A percentile compares a stretch with the other conserved stretches of the same genome.
phyloP scores from a whole-genome alignment of 2,113 vertebrate species.

The Picathartes gymnocephalus region DNA sequence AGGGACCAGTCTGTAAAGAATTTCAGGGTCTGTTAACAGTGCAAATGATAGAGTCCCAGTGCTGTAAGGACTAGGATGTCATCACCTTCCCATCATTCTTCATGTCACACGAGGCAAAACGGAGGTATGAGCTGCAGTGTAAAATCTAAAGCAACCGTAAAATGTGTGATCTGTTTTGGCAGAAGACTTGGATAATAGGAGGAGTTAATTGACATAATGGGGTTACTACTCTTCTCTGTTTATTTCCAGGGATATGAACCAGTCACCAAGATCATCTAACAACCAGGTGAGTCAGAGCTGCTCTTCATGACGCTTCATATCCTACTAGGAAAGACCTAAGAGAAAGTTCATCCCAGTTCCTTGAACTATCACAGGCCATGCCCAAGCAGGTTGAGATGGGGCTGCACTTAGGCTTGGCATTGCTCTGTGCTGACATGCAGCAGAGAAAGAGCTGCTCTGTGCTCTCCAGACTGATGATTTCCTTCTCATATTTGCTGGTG shows the following conservation, averaged over 20 bases:
- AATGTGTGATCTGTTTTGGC: not conserved
- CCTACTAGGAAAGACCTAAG: not conserved
- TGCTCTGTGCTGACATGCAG: not conserved
- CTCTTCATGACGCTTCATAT: not conserved
- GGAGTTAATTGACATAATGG: not conserved
- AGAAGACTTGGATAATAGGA: not conserved
- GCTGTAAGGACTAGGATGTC: not conserved
- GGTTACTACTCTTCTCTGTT: not conserved
- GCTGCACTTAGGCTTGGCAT: not conserved
- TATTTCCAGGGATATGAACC: conserved; percentile 73
- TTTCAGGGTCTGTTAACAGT: not conserved
- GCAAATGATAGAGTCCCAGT: not conserved
- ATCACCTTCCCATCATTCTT: not conserved
- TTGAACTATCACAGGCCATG: not conserved
- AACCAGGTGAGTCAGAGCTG: conserved; percentile 67
- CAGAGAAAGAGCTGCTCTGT: not conserved
- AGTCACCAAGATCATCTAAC: conserved; percentile 72
- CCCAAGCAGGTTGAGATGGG: not conserved
- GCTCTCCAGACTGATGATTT: not conserved
- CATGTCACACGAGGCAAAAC: not conserved
- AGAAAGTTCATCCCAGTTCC: not conserved
- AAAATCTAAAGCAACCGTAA: not conserved
- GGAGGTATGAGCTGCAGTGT: not conserved
- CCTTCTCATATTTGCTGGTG: not conserved
- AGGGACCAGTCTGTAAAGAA: not conserved